Evolutionary conservation across 2,797 vertebrate species (phyloP).

Genomic region (Petrocephalus sullivani): DNA sequence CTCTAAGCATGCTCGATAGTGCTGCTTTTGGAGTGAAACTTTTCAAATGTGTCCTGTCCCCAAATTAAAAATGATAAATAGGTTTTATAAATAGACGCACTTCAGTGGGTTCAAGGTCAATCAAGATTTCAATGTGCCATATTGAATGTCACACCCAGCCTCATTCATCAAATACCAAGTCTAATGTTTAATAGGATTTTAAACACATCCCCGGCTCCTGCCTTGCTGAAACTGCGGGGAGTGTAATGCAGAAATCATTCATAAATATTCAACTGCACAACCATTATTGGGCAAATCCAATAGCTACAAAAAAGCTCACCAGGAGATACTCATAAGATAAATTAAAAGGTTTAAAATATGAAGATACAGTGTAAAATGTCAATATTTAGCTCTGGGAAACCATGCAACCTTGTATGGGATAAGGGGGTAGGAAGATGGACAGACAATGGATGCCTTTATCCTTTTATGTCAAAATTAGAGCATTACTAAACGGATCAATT

Average conservation of each 20-base stretch:
- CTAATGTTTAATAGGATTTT: not conserved
- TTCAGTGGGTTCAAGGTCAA: not conserved
- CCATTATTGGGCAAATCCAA: not conserved
- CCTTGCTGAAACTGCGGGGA: not conserved
- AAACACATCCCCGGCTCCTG: not conserved
- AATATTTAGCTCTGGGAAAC: not conserved
- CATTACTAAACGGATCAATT: not conserved
- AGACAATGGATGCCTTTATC: not conserved
- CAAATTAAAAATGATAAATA: constrained; percentile 8
- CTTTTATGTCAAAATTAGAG: not conserved
- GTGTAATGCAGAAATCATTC: not conserved
- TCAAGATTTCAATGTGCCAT: not conserved
- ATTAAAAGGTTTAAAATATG: not conserved
- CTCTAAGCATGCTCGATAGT: not conserved
- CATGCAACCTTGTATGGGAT: not conserved
- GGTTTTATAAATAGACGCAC: constrained; percentile 17
- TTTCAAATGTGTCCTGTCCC: constrained; percentile 8
- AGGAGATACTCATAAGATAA: not conserved
- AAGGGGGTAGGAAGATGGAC: not conserved
- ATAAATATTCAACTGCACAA: not conserved
- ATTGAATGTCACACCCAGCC: not conserved
- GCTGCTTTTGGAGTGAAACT: not conserved
- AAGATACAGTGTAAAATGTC: not conserved
- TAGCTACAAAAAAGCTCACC: not conserved
- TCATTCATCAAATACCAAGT: not conserved